Evolutionary conservation across 2,797 vertebrate species (phyloP).

Genomic region (Rousettus madagascariensis): DNA sequence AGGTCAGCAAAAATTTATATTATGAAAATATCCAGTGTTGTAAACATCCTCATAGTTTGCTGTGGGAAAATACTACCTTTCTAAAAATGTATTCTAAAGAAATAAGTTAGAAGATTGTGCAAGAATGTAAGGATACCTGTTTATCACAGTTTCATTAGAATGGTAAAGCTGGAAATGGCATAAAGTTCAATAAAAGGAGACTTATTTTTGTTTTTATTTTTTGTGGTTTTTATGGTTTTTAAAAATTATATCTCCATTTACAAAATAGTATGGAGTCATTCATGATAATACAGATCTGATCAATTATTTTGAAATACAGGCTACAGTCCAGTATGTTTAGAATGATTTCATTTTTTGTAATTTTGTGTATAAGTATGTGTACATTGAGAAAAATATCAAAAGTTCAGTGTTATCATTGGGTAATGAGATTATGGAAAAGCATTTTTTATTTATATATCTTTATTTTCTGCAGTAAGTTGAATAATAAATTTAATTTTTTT

Average conservation of each 20-base stretch:
- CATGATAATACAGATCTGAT: background rate
- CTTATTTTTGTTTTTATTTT: background rate
- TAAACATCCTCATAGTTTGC: background rate
- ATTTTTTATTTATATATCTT: background rate
- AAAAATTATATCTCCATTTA: background rate
- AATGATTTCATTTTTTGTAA: background rate
- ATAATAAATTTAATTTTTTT: constrained; percentile 17
- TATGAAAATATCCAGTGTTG: background rate
- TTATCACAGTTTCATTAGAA: background rate
- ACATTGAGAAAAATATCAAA: background rate
- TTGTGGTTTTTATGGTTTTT: background rate
- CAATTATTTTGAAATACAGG: background rate
- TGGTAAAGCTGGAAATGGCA: background rate
- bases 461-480: background rate
- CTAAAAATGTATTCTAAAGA: background rate
- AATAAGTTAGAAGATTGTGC: background rate
- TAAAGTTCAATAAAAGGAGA: background rate
- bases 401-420: background rate
- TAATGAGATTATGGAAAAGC: background rate
- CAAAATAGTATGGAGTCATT: background rate
- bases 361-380: background rate
- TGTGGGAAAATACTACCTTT: background rate
- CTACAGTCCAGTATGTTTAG: background rate
- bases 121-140: background rate
- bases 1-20: background rate